Percentiles rank a stretch among this genome's conserved stretches.
Evolutionary conservation across 2,888 invertebrate genomes (phyloP).

Genomic region (Macrosoma leucophasiata): DNA sequence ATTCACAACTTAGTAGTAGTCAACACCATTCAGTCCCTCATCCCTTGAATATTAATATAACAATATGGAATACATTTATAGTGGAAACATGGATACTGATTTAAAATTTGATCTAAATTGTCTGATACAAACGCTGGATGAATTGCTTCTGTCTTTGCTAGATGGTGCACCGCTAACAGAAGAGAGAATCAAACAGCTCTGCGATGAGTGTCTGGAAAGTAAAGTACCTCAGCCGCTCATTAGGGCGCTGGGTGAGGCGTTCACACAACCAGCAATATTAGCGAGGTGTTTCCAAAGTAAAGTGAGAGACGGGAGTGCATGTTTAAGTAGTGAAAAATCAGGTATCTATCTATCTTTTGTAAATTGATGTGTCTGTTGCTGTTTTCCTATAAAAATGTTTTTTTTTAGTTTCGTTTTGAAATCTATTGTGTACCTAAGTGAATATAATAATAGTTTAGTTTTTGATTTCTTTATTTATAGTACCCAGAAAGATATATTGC

Average conservation of each 20-base stretch:
- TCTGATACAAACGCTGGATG: slow-evolving; percentile 37
- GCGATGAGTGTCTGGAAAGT: slow-evolving; percentile 82
- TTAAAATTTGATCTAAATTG: slow-evolving; percentile 15
- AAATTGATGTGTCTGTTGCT: too few relatives aligned
- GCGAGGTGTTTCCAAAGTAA: slow-evolving; percentile 81
- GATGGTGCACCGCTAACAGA: slow-evolving; percentile 81
- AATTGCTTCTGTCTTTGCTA: slow-evolving; percentile 31
- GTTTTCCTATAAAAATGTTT: too few relatives aligned
- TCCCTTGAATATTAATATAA: too few relatives aligned
- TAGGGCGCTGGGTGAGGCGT: slow-evolving; percentile 86
- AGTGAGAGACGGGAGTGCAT: slow-evolving; percentile 45
- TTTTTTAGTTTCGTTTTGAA: slow-evolving; percentile 2
- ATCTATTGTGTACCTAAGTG: too few relatives aligned
- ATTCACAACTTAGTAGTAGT: too few relatives aligned
- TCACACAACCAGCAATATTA: slow-evolving; percentile 77
- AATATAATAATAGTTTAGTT: too few relatives aligned
- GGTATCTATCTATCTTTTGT: too few relatives aligned
- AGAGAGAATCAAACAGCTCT: slow-evolving; percentile 82
- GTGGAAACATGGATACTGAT: slow-evolving; percentile 5
- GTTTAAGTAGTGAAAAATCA: slow-evolving; percentile 52
- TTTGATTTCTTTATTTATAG: too few relatives aligned
- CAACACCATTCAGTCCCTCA: too few relatives aligned
- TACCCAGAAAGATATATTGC: too few relatives aligned
- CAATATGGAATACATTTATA: slow-evolving; percentile 7
- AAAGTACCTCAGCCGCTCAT: slow-evolving; percentile 83